Evolutionary conservation across 2,797 vertebrate genomes (phyloP).

Genomic region (Podarcis siculus): DNA sequence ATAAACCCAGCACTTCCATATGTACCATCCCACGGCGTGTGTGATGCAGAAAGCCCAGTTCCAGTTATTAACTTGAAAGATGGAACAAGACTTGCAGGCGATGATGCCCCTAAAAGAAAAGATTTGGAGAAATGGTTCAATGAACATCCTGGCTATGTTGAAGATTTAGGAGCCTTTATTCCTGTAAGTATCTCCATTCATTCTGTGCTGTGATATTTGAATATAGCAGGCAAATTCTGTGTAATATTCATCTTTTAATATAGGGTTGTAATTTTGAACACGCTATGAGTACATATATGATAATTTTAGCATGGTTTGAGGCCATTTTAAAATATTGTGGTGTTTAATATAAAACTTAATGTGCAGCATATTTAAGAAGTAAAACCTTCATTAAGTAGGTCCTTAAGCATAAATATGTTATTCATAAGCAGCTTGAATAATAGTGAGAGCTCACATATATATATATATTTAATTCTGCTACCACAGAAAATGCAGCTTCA

Average conservation of each 20-base stretch:
- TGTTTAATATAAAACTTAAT: neutral
- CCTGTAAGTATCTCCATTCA: constrained; percentile 81
- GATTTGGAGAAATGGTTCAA: constrained; percentile 95
- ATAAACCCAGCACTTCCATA: constrained; percentile 74
- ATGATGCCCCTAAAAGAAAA: constrained; percentile 93
- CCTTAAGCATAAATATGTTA: neutral
- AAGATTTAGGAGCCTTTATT: constrained; percentile 95
- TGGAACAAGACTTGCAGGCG: constrained; percentile 95
- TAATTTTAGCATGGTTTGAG: neutral
- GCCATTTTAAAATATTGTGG: neutral
- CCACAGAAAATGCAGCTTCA: constrained; percentile 91
- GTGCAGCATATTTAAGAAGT: too few species aligned
- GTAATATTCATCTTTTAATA: neutral
- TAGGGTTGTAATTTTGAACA: neutral
- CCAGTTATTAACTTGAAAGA: constrained; percentile 98
- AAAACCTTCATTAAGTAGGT: neutral
- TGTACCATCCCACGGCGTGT: constrained; percentile 76
- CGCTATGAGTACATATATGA: neutral
- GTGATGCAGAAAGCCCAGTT: constrained; percentile 89
- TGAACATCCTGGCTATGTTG: constrained; percentile 96
- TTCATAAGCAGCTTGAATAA: neutral
- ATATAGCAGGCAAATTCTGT: neutral
- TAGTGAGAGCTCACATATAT: neutral
- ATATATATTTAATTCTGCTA: constrained; percentile 14
- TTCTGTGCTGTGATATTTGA: neutral